A percentile compares a stretch with the other conserved stretches of the same genome.
phyloP scores from a whole-genome alignment of 2,888 invertebrate genomes.

The Elgonia sp. region DNA sequence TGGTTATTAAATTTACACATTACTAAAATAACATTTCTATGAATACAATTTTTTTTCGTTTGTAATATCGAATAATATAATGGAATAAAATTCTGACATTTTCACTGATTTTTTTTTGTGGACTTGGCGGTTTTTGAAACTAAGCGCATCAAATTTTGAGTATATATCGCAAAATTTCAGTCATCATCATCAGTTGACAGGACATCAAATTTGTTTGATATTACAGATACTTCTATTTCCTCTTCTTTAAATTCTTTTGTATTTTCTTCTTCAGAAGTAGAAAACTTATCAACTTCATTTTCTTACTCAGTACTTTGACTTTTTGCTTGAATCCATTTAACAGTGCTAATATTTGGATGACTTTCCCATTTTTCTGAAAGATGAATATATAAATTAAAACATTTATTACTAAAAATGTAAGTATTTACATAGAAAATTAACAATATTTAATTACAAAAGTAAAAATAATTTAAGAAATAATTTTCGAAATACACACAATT shows the following conservation, averaged over 20 bases:
- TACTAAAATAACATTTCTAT: too few relatives aligned
- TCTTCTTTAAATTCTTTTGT: conserved; percentile 60
- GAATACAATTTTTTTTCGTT: too few relatives aligned
- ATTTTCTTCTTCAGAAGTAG: conserved; percentile 82
- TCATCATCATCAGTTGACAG: conserved; percentile 83
- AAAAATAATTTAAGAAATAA: too few relatives aligned
- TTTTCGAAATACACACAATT: too few relatives aligned
- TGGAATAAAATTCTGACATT: too few relatives aligned
- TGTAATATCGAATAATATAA: too few relatives aligned
- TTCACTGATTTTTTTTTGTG: too few relatives aligned
- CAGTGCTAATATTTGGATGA: conserved; percentile 89
- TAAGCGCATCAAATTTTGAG: too few relatives aligned
- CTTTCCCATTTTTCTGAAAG: conserved; percentile 88
- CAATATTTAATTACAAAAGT: too few relatives aligned
- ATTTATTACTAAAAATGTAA: conserved; percentile 1
- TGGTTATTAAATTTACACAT: too few relatives aligned
- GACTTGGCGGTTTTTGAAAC: too few relatives aligned
- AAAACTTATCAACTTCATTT: conserved; percentile 79
- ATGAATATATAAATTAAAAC: neutral
- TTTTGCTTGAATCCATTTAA: conserved; percentile 91
- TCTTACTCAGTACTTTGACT: conserved; percentile 82
- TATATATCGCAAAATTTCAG: conserved; percentile 30
- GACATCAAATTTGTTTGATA: conserved; percentile 88
- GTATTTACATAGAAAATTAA: neutral
- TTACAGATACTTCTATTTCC: conserved; percentile 80